phyloP scores from a whole-genome alignment of 2,888 invertebrate genomes.

The Aleiodes alternator region DNA sequence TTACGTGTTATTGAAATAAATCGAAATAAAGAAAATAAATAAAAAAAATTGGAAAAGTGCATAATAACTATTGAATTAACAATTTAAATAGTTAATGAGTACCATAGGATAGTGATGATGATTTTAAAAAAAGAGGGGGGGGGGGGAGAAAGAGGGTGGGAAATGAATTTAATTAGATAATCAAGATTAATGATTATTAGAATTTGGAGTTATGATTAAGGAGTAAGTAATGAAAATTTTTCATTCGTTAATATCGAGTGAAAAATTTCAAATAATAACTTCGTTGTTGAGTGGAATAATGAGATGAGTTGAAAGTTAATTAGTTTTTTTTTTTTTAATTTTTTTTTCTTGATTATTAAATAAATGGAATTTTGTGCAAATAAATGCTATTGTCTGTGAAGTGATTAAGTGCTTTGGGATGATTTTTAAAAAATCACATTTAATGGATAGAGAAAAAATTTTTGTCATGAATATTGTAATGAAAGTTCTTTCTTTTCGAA shows the following conservation, averaged over 20 bases:
- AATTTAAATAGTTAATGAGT: constrained; percentile 39
- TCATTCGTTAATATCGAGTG: not conserved
- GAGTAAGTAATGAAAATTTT: not conserved
- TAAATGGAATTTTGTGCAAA: not conserved
- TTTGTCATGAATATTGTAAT: too few relatives aligned
- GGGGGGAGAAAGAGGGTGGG: constrained; percentile 12
- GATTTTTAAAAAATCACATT: too few relatives aligned
- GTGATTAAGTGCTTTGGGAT: too few relatives aligned
- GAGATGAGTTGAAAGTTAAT: not conserved
- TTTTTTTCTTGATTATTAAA: not conserved
- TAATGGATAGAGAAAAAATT: too few relatives aligned
- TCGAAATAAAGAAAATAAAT: not conserved
- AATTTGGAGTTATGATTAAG: constrained; percentile 25
- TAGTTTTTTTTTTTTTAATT: not conserved
- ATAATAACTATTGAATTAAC: constrained; percentile 40
- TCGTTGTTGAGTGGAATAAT: constrained; percentile 30
- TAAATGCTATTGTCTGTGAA: too few relatives aligned
- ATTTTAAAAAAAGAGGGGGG: too few relatives aligned
- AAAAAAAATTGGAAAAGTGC: constrained; percentile 22
- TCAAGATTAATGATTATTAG: constrained; percentile 20
- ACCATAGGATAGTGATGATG: constrained; percentile 38
- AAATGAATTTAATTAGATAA: constrained; percentile 2
- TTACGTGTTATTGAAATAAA: constrained; percentile 36
- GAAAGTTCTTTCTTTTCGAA: too few relatives aligned
- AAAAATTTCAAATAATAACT: not conserved